Base-by-base conservation (phyloP, 2,797 vertebrate species). In the Borostomias antarcticus region DNA sequence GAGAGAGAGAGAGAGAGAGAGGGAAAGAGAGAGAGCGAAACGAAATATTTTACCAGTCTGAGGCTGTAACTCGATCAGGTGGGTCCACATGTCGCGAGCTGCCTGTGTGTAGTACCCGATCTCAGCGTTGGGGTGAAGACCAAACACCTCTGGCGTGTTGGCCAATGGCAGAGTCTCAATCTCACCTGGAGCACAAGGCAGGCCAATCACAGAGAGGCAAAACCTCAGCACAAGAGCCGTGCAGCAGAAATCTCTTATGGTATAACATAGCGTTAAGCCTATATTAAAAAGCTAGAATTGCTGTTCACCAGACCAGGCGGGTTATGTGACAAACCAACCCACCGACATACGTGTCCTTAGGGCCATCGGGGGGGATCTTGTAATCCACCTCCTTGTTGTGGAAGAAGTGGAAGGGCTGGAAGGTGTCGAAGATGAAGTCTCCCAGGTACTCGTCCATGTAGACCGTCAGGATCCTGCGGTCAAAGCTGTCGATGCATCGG, bases 401-500 rank as follows among this genome's bases (percentile, higher is more conserved):
- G 76, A 95, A 99, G 73, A 99, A 99, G 76, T 96, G 93, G 61
- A 98, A 99, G 0, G 76, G 78, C 56, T 94, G 94, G 74, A 96
- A 97, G 0, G 93, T 94, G 82, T 96, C 95, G 25, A 98, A 98
- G 30, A 99, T 85, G 82, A 98, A 98, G 78, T 98, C 97, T 4
- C 97, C 98, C 0, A 99, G 76, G 82, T 97, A 99, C 76, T 99
- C 97, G 0, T 98, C 93, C 96, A 98, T 97, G 83, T 98, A 99
- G 67, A 89, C 82, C 0, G 85, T 93, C 43, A 99, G 94, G 84
- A 98, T 93, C 72, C 96, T 95, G 7, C 96, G 93, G 78, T 99
- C 98, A 9, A 97, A 99, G 91, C 96, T 96, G 67, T 99, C 98
- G 0, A 96, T 97, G 35, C 89, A 93, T 0, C 97, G 89, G 0